Evolutionary conservation across 2,888 invertebrate genomes (phyloP), one percentile per base, ranked within the genome.

Genomic region (Patella ulyssiponensis): DNA sequence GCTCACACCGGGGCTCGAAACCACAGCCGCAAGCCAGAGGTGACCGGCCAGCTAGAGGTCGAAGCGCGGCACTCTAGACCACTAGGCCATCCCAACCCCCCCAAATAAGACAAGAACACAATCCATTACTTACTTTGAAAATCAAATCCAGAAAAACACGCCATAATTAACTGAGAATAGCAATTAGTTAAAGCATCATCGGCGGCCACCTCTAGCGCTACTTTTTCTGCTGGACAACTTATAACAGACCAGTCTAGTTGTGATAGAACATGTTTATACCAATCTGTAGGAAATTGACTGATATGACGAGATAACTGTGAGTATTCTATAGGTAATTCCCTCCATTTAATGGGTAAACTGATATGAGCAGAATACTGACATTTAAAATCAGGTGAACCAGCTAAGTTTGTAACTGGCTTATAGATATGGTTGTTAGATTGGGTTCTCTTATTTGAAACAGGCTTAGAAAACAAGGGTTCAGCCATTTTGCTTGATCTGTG

Each of bases 81-180:
- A n/a, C n/a, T n/a, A n/a, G n/a, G n/a, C n/a, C n/a, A n/a, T n/a
- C n/a, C n/a, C n/a, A n/a, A n/a, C n/a, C n/a, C n/a, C n/a, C n/a
- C n/a, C n/a, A n/a, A n/a, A n/a, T n/a, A n/a, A n/a, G 44, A 9
- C 44, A 44, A 44, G 44, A 44, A 44, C 44, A 44, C 44, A 44
- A 9, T 44, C 44, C 44, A 44, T 15, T 17, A 82, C 83, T 75
- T 76, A 89, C 89, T 87, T 82, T 86, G 87, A n/a, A 82, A 80
- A 71, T 88, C 89, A 84, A 88, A 89, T 80, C 89, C 87, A 20
- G 87, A 88, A 77, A 87, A 88, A 77, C 90, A 91, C 33, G 89
- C 88, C 88, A 90, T 89, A n/a, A 88, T 87, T 9, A 91, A 83
- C 81, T 88, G 88, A 69, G 86, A 84, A 81, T 90, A 91, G 74